phyloP scores from a whole-genome alignment of 1,140 invertebrate species.

The Trichomalopsis sarcophagae region DNA sequence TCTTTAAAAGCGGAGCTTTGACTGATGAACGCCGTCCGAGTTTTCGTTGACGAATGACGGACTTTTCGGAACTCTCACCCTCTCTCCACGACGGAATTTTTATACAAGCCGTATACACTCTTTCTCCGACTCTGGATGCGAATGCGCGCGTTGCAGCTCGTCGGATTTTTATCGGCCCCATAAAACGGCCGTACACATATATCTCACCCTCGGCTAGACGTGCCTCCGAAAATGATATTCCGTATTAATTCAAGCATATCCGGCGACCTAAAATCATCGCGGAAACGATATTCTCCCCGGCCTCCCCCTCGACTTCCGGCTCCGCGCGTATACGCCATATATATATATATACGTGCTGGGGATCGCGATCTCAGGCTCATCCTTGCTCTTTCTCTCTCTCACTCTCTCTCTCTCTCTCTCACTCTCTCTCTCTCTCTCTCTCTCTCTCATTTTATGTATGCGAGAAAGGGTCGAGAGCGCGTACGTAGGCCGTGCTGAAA shows the following conservation, averaged over 20 bases:
- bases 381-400: slow-evolving; percentile 40
- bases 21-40: background rate
- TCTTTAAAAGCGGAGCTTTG: background rate
- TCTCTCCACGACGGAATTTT: too few species aligned
- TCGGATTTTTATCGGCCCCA: slow-evolving; percentile 12
- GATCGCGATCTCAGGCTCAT: slow-evolving; percentile 55
- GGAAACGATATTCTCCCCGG: slow-evolving; percentile 34
- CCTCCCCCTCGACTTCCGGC: slow-evolving; percentile 50
- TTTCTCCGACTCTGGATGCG: background rate
- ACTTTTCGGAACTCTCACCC: background rate
- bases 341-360: slow-evolving; percentile 54
- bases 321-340: slow-evolving; percentile 10
- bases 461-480: background rate
- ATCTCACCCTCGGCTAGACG: slow-evolving; percentile 39
- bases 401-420: slow-evolving; percentile 34
- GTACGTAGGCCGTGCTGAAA: slow-evolving; percentile 53
- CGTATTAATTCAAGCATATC: slow-evolving; percentile 53
- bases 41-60: background rate
- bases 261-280: slow-evolving; percentile 47
- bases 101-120: too few species aligned
- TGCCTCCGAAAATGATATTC: slow-evolving; percentile 46
- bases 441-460: slow-evolving; percentile 1
- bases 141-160: background rate
- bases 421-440: slow-evolving; percentile 42
- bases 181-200: slow-evolving; percentile 9